Base-by-base conservation (phyloP, 30 jellyfish, hydroid and myxozoan species). In the Aurelia coerulea region DNA sequence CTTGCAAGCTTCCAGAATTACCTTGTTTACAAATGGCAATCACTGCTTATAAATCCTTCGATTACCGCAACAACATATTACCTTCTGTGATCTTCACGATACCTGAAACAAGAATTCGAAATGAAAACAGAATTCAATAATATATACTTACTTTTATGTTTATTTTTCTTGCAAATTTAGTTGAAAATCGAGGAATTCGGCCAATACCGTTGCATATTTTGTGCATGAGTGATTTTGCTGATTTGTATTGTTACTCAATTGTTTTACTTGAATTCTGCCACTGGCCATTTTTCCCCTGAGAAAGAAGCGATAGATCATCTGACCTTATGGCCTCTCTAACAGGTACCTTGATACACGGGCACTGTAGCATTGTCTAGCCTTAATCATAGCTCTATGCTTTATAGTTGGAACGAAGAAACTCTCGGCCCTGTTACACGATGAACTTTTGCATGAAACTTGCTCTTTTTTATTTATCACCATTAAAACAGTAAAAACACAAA, bases 251-350 rank as follows among this genome's bases (percentile, higher is more conserved):
- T n/a, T 64, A 73, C 62, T 65, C 68, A 58, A 37, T 63, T 16
- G 34, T 78, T 31, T 75, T 64, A 33, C 77, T 73, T 79, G 89
- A 79, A 84, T 84, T 62, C 88, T 84, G 93, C 93, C 93, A 84
- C 93, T 71, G 93, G 83, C 88, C 88, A 18, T 74, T n/a, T 34
- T 74, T 68, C 49, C 65, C 39, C 83, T 41, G 51, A n/a, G n/a
- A 59, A 76, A 18, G 68, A 37, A 54, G 32, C 17, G 60, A 64
- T 67, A 59, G 92, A 46, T 84, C 93, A 84, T 84, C 46, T 84
- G 93, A 84, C 74, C 88, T 84, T 84, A 56, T 84, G 93, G 63
- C 73, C 93, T 73, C 23, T 37, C 75, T 68, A 62, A 62, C 93
- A 73, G 93, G 93, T 84, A 73, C 69, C 37, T 29, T 19, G 65